phyloP scores from a whole-genome alignment of 2,888 invertebrate species.

The Podotricha telesiphe region DNA sequence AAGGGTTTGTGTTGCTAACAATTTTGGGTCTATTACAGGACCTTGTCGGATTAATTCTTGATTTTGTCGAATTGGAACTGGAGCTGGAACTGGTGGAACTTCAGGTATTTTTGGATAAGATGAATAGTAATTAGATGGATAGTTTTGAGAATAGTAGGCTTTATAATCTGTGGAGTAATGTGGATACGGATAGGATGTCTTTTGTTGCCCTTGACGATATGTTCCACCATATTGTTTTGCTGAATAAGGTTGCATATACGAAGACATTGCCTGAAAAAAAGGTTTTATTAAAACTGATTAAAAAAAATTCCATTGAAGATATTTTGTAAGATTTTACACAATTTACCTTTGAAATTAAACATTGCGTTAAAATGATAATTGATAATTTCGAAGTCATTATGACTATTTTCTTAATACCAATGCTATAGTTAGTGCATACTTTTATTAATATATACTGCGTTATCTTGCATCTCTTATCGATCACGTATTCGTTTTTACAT shows the following conservation, averaged over 20 bases:
- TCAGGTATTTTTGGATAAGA: conserved; percentile 20
- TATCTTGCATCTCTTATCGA: conserved; percentile 36
- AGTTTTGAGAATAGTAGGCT: conserved; percentile 21
- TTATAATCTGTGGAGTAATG: conserved; percentile 14
- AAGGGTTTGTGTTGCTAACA: background rate
- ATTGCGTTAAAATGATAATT: conserved; percentile 28
- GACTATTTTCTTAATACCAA: conserved; percentile 24
- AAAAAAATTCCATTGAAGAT: background rate
- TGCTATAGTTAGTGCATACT: conserved; percentile 28
- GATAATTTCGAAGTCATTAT: conserved; percentile 37
- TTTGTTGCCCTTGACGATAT: conserved; percentile 16
- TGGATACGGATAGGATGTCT: conserved; percentile 11
- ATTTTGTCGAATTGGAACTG: background rate
- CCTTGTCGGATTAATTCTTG: background rate
- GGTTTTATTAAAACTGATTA: background rate
- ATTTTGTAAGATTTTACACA: background rate
- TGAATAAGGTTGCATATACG: conserved; percentile 31
- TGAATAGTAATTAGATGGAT: conserved; percentile 21
- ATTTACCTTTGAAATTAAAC: conserved; percentile 39
- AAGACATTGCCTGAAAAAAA: conserved; percentile 33
- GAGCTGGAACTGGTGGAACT: conserved; percentile 1
- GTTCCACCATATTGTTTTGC: conserved; percentile 17
- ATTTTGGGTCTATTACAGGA: conserved; percentile 2
- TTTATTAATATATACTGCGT: conserved; percentile 38
- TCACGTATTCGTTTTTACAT: conserved; percentile 28